Base-by-base conservation (phyloP, 2,113 vertebrate species). In the Ifrita kowaldi region DNA sequence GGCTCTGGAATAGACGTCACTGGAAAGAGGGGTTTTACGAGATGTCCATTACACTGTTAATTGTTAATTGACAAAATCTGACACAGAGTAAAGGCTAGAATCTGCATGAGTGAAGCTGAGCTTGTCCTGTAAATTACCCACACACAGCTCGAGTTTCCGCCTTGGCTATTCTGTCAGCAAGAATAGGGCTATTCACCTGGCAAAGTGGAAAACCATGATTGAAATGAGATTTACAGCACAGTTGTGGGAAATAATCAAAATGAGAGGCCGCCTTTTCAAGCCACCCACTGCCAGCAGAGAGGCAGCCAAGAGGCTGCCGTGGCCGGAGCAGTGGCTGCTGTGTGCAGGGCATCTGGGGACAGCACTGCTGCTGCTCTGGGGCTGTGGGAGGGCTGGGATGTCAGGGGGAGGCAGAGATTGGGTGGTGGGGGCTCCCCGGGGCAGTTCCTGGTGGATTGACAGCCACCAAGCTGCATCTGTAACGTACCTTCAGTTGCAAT, bases 41-140 rank as follows among this genome's bases (percentile, higher is more conserved):
- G 47, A 44, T 76, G 91, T 41, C 68, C 17, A 0, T 94, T 53
- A 42, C 30, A 4, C 73, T 56, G 89, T 81, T 95, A 92, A 93
- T 94, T 89, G 89, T 73, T 89, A 82, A 86, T 75, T 91, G 92
- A 82, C 88, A 88, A 95, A 83, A 79, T 84, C 69, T 91, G 93
- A 81, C 44, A 41, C 39, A 1, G 84, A 79, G 39, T 28, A 44
- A 84, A 89, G 91, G 64, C 41, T 53, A 12, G 63, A 77, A 67
- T 92, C 46, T 84, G 84, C 60, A 27, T 35, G 89, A 75, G 78
- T 46, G 91, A 89, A 64, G 84, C 89, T 71, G 24, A 84, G 86
- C 84, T 75, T 42, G 70, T 84, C 81, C 91, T 94, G 81, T 84
- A 79, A 94, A 82, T 93, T 62, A 78, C 69, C 80, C 73, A 28